Base-by-base conservation (phyloP, 2,113 vertebrate genomes). In the Engraulis encrasicolus region DNA sequence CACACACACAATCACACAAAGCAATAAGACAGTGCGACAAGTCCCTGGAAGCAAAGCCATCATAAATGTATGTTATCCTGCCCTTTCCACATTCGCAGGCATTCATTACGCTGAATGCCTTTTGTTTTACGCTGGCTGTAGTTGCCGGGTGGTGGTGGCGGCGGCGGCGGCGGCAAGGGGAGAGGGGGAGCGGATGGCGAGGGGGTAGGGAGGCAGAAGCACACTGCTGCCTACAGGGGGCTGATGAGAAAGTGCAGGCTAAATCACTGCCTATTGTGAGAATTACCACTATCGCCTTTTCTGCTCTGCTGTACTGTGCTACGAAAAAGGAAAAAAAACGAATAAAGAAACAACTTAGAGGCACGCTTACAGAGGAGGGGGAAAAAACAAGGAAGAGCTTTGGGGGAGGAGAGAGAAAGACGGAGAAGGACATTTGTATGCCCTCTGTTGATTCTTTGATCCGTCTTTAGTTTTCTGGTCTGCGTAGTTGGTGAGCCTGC, bases 41-140 rank as follows among this genome's bases (percentile, higher is more conserved):
- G 83, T 77, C 84, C 85, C 79, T 84, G 83, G 83, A 85, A 85
- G 48, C 71, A 82, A 83, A n/a, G 79, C 78, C 79, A 81, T 88
- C 66, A 77, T 82, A 82, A 82, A 83, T 82, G 85, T 83, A 83
- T 80, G 84, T 87, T 74, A 84, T 85, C 50, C 84, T 86, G 84
- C 49, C 86, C 85, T 90, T 90, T 91, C 83, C 87, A 74, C 66
- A 89, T 58, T 83, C 38, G 78, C 78, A 48, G 81, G 78, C 82
- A 83, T 87, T 85, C 85, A 86, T 86, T 89, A 87, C 82, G 84
- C 71, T 18, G 80, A 84, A 81, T 83, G 77, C 81, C 82, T 85
- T 89, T 86, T 36, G 81, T 88, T 88, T 87, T 84, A 82, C 87
- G 15, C 27, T 12, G 87, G 86, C 85, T 78, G 87, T 86, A 83